Base-by-base conservation (phyloP, 2,888 invertebrate species). In the Archaeoteleia sp. region DNA sequence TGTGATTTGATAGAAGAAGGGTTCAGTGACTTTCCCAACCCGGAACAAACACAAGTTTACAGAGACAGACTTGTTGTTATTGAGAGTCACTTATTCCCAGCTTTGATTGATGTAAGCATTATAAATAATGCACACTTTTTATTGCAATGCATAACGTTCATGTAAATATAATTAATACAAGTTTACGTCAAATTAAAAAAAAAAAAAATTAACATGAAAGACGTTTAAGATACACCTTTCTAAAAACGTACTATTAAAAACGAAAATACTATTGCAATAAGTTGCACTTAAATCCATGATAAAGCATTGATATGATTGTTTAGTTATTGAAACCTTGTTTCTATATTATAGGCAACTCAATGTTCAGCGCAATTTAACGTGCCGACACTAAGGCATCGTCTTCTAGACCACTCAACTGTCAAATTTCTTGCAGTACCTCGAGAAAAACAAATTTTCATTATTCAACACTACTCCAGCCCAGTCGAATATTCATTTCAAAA, bases 401-500 rank as follows among this genome's bases (percentile, higher is more conserved):
- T 74, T 30, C 35, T 67, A 29, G 40, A 57, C 27, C 12, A 17
- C 6, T 49, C 40, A 1, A 62, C 53, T 8, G 14, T 9, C 0
- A 54, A 51, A 58, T 54, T 66, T 42, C 54, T 70, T 3, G 43
- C 42, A 2, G 13, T 58, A 15, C 57, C 69, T 6, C 30, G 55
- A 6, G 54, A 58, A 30, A 74, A 73, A 10, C 78, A 79, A 10
- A 74, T 71, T 13, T 86, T 86, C 51, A 66, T 83, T n/a, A 80
- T 86, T 29, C 75, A 74, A 37, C 86, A 86, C 74, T 86, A 82
- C 53, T 82, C 85, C 1, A 79, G 80, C 5, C 69, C 77, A 8
- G 86, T 86, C 1, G 76, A 79, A 54, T 86, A 86, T 71, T 78
- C 79, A 27, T 77, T 82, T 0, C 65, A 72, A 10, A 77, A 80